Base-by-base conservation (phyloP, 2,888 invertebrate genomes). In the Melitaea athalia region DNA sequence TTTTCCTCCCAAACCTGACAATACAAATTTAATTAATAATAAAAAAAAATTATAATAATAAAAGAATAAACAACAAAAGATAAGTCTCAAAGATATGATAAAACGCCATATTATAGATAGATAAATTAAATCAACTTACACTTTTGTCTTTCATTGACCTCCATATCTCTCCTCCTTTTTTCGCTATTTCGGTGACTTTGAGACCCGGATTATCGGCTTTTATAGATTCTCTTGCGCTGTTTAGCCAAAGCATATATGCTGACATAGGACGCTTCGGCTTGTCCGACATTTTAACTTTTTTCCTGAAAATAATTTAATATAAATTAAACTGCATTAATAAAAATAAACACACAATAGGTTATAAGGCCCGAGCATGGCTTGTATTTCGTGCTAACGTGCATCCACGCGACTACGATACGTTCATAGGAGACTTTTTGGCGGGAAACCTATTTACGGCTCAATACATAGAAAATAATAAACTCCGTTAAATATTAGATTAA, bases 121-220 rank as follows among this genome's bases (percentile, higher is more conserved):
- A 5, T n/a, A 14, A 49, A 49, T 50, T 63, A 67, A 74, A 71
- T 71, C 61, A 77, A 90, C 95, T 93, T 90, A 97, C 97, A 72
- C 96, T 94, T 93, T 98, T 98, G 81, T 98, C 97, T 80, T 96
- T 96, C 85, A 99, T 92, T 71, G 95, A 95, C 81, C 97, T 96
- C 99, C 99, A 99, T 93, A 98, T 93, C 93, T 99, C 98, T 61
- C 99, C 99, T 69, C 96, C 99, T 82, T 97, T 98, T 91, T 98
- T 99, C 53, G 98, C 96, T 71, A 99, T 95, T 82, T 99, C 99
- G 10, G 98, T 97, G 38, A 99, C 95, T 81, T 96, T 95, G 73
- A 98, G 96, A 72, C 98, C 98, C 42, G 99, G 98, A 93, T 97
- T 95, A 63, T 98, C 97, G 47, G 95, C 93, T 88, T 99, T 99